phyloP scores from a whole-genome alignment of 2,888 invertebrate genomes.

The Zaprionus bogoriensis region DNA sequence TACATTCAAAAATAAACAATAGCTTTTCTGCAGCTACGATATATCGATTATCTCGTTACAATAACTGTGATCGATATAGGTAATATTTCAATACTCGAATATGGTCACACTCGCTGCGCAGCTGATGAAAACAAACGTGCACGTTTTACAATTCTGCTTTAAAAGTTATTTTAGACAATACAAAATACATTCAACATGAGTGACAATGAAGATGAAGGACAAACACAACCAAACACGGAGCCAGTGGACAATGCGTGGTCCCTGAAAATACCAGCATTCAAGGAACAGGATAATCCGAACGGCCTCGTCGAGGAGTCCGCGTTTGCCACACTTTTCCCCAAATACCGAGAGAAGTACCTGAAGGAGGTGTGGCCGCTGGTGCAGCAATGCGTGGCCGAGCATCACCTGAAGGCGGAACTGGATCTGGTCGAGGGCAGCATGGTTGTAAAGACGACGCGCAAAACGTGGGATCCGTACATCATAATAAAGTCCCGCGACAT shows the following conservation, averaged over 20 bases:
- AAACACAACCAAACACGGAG: constrained; percentile 80
- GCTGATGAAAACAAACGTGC: constrained; percentile 63
- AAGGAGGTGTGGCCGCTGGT: constrained; percentile 98
- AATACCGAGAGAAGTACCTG: constrained; percentile 97
- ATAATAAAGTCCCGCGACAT: constrained; percentile 98
- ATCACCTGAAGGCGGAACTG: constrained; percentile 92
- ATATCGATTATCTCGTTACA: background rate
- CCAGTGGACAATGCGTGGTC: constrained; percentile 94
- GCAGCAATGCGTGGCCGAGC: constrained; percentile 91
- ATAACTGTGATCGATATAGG: background rate
- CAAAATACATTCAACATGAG: constrained; percentile 62
- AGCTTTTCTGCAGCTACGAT: background rate
- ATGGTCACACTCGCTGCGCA: constrained; percentile 22
- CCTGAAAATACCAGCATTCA: constrained; percentile 93
- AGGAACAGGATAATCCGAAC: constrained; percentile 93
- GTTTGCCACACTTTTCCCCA: constrained; percentile 98
- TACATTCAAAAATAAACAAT: no score
- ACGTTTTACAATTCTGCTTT: constrained; percentile 7
- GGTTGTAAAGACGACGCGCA: constrained; percentile 95
- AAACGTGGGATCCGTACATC: constrained; percentile 99
- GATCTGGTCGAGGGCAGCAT: constrained; percentile 97
- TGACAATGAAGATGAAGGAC: constrained; percentile 68
- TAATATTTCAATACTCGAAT: background rate
- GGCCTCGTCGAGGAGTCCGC: constrained; percentile 94
- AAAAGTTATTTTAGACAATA: background rate